Evolutionary conservation across 2,797 vertebrate species (phyloP).

Genomic region (Dermochelys coriacea): DNA sequence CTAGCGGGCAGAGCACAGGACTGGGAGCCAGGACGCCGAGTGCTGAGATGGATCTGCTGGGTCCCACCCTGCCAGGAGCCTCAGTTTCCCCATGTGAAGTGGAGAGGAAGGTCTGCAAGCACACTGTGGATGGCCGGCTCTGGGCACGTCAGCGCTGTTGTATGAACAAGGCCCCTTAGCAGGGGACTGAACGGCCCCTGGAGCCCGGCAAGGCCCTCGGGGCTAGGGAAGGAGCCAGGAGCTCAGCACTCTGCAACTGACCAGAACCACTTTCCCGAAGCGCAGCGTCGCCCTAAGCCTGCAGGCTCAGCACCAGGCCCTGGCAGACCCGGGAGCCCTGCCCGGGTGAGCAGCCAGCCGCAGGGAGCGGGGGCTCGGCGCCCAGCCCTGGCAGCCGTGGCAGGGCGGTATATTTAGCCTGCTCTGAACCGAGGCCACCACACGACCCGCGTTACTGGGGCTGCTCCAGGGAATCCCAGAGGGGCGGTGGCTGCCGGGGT

Average conservation of each 20-base stretch:
- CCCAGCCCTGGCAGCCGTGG: accelerated
- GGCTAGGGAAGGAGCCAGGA: too few species aligned
- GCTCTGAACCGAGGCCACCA: not conserved
- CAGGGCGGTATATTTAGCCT: slow-evolving; percentile 36
- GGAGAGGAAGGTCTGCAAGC: too few species aligned
- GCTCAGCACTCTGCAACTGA: not conserved
- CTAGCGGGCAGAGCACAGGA: not conserved
- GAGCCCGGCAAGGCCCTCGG: too few species aligned
- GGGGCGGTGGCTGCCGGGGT: accelerated
- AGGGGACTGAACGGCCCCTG: too few species aligned
- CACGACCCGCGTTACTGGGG: slow-evolving; percentile 20
- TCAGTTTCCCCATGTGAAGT: not conserved
- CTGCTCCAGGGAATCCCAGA: slow-evolving; percentile 42
- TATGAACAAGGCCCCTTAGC: too few species aligned
- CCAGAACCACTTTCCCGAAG: too few species aligned
- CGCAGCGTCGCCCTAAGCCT: too few species aligned
- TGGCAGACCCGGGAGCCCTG: too few species aligned
- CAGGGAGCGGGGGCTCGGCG: not conserved
- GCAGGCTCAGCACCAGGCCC: not conserved
- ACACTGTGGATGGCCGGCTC: too few species aligned
- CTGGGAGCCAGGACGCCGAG: not conserved
- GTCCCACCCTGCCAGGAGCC: not conserved
- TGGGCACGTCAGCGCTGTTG: too few species aligned
- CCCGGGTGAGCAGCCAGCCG: too few species aligned
- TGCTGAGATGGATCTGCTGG: not conserved